Evolutionary conservation across 2,888 invertebrate genomes (phyloP), one percentile per base, ranked within the genome.

Genomic region (Pristionchus mayeri): DNA sequence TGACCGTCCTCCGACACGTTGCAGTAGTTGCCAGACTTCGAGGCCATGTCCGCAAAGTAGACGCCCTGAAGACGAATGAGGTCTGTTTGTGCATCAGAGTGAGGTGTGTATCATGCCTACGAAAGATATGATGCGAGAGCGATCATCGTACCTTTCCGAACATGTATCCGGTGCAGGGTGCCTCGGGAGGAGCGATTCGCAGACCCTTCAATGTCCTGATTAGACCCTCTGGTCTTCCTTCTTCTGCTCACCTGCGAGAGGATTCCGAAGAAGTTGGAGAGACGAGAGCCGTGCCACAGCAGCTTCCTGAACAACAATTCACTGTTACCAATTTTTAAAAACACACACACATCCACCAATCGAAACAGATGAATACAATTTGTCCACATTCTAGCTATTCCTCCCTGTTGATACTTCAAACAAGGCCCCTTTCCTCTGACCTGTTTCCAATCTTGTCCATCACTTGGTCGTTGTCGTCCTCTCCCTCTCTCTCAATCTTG

Each of bases 11-110:
- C 86, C 24, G 91, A 91, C 4, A 94, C 91, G 88, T 93, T 94
- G 86, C 94, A 94, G 88, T 94, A 94, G 86, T 94, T 94, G 80
- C 94, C 94, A 91, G 94, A 94, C 88, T 94, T 94, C 87, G 94
- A 93, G 40, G 93, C 93, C 93, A 94, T 93, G 88, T 94, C 94
- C 30, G 94, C 94, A 91, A 94, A 94, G 87, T 94, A 94, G 4
- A 94, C 92, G n/a, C 94, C 94, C 81, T 79, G 54, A 30, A 9
- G 21, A n/a, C n/a, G n/a, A n/a, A n/a, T n/a, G n/a, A n/a, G n/a
- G n/a, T n/a, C n/a, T n/a, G n/a, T n/a, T n/a, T n/a, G n/a, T n/a
- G 27, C 6, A 7, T 67, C 6, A 27, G 6, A 9, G 18, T n/a
- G 7, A 27, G 7, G 13, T 16, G 3, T n/a, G 30, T 16, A 40